A percentile compares a stretch with the other conserved stretches of the same genome.
These are phyloP conservation scores for Panulirus ornatus DNA, from an alignment of 1,140 invertebrate species.

Conservation along the genomic window DNA sequence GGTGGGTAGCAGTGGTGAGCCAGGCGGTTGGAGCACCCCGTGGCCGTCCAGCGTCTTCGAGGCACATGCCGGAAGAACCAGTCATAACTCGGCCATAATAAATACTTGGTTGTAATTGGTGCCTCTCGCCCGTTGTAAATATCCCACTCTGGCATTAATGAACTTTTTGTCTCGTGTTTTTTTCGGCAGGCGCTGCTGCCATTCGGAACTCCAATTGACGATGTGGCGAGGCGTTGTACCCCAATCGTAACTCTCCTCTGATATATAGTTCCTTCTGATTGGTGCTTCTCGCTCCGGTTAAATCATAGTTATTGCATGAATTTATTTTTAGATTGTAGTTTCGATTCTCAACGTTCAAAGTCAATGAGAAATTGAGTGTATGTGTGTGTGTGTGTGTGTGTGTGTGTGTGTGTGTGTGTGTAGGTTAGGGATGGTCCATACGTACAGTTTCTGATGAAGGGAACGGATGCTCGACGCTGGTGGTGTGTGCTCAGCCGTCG, in stretches of 20 bases:
- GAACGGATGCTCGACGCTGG: no score
- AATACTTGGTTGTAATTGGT: slow-evolving; percentile 63
- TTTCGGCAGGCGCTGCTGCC: slow-evolving; percentile 10
- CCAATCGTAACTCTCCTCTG: slow-evolving; percentile 51
- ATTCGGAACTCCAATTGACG: slow-evolving; percentile 22
- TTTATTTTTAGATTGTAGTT: slow-evolving; percentile 62
- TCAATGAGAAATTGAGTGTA: not conserved
- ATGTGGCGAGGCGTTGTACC: slow-evolving; percentile 41
- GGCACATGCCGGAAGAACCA: slow-evolving; percentile 47
- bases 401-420: not conserved
- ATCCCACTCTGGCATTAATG: slow-evolving; percentile 54
- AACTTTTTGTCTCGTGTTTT: slow-evolving; percentile 56
- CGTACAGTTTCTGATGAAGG: no score
- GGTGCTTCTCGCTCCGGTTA: slow-evolving; percentile 56
- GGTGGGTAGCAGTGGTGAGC: not conserved
- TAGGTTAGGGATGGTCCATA: not conserved
- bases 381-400: not conserved
- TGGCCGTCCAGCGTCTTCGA: not conserved
- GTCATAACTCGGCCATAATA: slow-evolving; percentile 62
- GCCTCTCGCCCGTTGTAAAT: slow-evolving; percentile 63
- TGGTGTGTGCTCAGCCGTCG: no score
- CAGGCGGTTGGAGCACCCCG: not conserved
- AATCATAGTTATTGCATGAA: slow-evolving; percentile 65
- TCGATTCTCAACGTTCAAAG: slow-evolving; percentile 45
- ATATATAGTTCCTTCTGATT: slow-evolving; percentile 56